phyloP scores from a whole-genome alignment of 2,797 vertebrate species.

The Octomys mimax region DNA sequence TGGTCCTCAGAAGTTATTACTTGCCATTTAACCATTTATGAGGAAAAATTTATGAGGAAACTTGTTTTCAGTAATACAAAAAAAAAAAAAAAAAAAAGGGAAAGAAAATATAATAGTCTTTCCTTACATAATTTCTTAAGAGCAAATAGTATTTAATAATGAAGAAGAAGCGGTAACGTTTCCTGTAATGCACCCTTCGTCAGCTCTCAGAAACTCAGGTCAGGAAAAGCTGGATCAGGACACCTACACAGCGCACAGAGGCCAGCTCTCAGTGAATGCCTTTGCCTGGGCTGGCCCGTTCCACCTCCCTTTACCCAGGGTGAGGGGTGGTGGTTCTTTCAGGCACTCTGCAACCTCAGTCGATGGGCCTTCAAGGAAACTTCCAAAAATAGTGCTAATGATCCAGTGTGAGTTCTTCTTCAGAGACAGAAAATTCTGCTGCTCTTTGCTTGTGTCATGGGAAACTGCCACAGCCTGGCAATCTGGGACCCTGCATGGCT shows the following conservation, averaged over 20 bases:
- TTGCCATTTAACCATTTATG: background rate
- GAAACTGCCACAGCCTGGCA: too few species aligned
- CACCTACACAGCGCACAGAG: background rate
- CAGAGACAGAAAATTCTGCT: too few species aligned
- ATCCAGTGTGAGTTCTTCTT: background rate
- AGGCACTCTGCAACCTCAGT: background rate
- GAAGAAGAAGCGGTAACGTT: background rate
- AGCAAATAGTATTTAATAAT: background rate
- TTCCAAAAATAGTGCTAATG: background rate
- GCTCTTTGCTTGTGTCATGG: too few species aligned
- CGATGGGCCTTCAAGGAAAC: background rate
- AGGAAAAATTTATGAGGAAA: background rate
- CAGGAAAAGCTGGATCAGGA: background rate
- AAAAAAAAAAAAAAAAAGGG: too few species aligned
- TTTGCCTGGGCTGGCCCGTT: background rate
- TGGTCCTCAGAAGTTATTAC: background rate
- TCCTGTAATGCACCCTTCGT: background rate
- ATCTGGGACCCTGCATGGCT: too few species aligned
- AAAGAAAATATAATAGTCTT: background rate
- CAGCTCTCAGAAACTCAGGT: background rate
- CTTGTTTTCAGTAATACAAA: background rate
- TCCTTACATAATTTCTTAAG: background rate
- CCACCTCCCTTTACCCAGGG: background rate
- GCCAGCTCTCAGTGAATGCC: background rate
- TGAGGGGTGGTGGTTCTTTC: background rate